A percentile compares a stretch with the other conserved stretches of the same genome.
These are phyloP conservation scores for Drosophila acutilabella DNA, from an alignment of 2,888 invertebrate species.

Conservation along the genomic window DNA sequence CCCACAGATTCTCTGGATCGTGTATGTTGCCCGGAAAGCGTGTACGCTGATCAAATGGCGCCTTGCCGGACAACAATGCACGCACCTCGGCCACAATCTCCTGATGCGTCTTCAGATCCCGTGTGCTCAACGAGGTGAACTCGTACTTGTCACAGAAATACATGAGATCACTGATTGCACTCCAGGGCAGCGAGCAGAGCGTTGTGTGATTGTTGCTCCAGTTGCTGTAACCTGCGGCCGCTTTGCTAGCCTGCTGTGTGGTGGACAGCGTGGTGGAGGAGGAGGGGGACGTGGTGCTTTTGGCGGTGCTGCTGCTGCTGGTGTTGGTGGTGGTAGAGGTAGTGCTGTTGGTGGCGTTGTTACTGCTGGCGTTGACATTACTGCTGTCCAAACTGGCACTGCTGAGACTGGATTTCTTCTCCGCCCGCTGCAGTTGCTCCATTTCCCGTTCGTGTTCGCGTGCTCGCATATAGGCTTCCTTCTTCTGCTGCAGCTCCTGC, in stretches of 20 bases:
- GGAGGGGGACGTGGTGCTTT: slow-evolving; percentile 26
- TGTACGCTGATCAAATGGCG: slow-evolving; percentile 78
- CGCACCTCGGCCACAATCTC: slow-evolving; percentile 76
- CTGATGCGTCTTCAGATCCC: slow-evolving; percentile 73
- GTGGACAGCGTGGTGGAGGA: neutral
- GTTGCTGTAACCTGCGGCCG: slow-evolving; percentile 70
- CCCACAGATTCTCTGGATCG: slow-evolving; percentile 79
- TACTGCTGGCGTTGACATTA: slow-evolving; percentile 25
- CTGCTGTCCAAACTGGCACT: slow-evolving; percentile 22
- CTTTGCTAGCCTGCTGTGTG: slow-evolving; percentile 37
- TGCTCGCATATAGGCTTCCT: slow-evolving; percentile 70
- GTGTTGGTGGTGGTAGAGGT: slow-evolving; percentile 1
- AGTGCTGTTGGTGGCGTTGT: slow-evolving; percentile 1
- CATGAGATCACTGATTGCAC: slow-evolving; percentile 81
- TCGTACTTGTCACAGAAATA: slow-evolving; percentile 82
- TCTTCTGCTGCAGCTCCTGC: slow-evolving; percentile 70
- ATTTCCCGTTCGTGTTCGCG: slow-evolving; percentile 70
- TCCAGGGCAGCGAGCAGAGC: slow-evolving; percentile 75
- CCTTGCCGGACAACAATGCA: slow-evolving; percentile 63
- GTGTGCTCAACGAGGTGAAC: slow-evolving; percentile 73
- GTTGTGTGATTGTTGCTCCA: slow-evolving; percentile 76
- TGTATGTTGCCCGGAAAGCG: slow-evolving; percentile 80
- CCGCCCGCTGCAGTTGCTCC: slow-evolving; percentile 66
- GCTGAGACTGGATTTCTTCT: slow-evolving; percentile 25
- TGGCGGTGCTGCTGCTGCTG: slow-evolving; percentile 21